These are phyloP conservation scores for Cactoblastis cactorum DNA, from an alignment of 2,888 invertebrate species.

Conservation along the genomic window DNA sequence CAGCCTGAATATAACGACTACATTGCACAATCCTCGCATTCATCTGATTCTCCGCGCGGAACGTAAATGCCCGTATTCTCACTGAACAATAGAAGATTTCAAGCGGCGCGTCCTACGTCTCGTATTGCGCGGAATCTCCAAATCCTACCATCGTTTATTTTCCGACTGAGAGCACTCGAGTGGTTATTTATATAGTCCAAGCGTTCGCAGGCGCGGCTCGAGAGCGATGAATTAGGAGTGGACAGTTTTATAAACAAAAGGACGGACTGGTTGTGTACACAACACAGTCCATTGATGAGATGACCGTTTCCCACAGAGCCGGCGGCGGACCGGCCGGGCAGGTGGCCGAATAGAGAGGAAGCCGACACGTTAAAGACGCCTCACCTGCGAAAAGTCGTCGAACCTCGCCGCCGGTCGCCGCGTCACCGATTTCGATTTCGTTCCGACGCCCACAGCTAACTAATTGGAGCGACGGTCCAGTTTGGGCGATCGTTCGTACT, in stretches of 20 bases:
- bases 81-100: conserved; percentile 49
- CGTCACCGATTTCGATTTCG: conserved; percentile 54
- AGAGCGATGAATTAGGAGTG: conserved; percentile 61
- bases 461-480: conserved; percentile 47
- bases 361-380: conserved; percentile 50
- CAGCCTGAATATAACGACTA: conserved; percentile 39
- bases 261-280: conserved; percentile 56
- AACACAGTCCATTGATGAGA: conserved; percentile 65
- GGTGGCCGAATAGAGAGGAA: conserved; percentile 56
- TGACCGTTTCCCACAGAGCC: conserved; percentile 64
- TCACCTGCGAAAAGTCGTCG: conserved; percentile 49
- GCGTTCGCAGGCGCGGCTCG: conserved; percentile 43
- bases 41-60: conserved; percentile 41
- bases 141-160: conserved; percentile 31
- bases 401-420: conserved; percentile 32
- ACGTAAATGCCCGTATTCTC: conserved; percentile 46
- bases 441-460: conserved; percentile 37
- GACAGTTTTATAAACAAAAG: conserved; percentile 77
- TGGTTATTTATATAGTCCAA: conserved; percentile 58
- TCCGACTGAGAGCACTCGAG: conserved; percentile 30
- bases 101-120: conserved; percentile 30
- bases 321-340: conserved; percentile 51
- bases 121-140: conserved; percentile 39
- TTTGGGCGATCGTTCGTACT: conserved; percentile 32
- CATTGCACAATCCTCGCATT: conserved; percentile 47